Evolutionary conservation across 1,140 invertebrate genomes (phyloP).

Genomic region (Rhagoletis pomonella): DNA sequence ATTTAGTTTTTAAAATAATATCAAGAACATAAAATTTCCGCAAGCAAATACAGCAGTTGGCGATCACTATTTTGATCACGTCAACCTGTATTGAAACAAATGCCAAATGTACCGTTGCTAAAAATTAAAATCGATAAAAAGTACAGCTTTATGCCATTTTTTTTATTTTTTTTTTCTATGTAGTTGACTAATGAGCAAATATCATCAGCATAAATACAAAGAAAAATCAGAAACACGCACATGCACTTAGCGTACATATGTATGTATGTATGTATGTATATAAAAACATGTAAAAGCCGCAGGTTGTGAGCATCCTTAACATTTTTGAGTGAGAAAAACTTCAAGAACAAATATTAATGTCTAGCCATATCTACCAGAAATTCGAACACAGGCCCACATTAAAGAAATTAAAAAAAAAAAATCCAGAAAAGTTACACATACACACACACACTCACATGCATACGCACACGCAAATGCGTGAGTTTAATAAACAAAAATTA

Average conservation of each 20-base stretch:
- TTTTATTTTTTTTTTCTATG: neutral
- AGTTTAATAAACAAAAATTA: conserved; percentile 51
- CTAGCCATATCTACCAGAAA: conserved; percentile 58
- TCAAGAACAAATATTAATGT: conserved; percentile 70
- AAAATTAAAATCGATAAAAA: neutral
- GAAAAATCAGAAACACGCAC: neutral
- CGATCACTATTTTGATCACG: no score
- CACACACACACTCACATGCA: conserved; percentile 54
- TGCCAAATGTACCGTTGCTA: no score
- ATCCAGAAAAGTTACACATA: neutral
- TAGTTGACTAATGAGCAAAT: neutral
- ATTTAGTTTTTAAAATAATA: no score
- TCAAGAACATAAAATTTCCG: no score
- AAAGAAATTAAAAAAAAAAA: conserved; percentile 39
- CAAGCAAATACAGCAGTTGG: no score
- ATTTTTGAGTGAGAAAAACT: conserved; percentile 3
- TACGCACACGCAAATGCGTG: conserved; percentile 37
- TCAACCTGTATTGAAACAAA: no score
- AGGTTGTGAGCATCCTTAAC: neutral
- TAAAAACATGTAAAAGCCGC: neutral
- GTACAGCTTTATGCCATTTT: neutral
- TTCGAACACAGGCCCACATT: conserved; percentile 53
- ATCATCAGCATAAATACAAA: neutral
- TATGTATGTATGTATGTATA: neutral
- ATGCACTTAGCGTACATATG: neutral